Conservation (phyloP, 2,113 vertebrate genomes). For the Bungarus multicinctus region DNA sequence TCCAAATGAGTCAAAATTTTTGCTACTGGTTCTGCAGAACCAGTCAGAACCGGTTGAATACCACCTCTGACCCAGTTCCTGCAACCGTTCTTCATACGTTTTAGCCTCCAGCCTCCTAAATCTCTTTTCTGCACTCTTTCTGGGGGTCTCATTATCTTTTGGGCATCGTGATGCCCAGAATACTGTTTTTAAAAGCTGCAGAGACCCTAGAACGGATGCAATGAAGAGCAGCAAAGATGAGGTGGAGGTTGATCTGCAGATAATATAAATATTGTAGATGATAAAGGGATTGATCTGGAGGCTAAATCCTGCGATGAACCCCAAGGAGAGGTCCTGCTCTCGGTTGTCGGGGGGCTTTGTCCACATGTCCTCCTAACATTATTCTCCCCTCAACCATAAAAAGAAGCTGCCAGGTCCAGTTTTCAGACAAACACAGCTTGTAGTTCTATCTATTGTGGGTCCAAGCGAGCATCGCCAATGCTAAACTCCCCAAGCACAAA, state of each 20-base stretch:
- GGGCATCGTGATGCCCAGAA: not conserved
- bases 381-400: too few species aligned
- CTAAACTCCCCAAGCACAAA: not conserved
- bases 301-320: not conserved
- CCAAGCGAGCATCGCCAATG: not conserved
- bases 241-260: not conserved
- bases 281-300: not conserved
- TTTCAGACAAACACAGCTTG: not conserved
- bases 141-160: not conserved
- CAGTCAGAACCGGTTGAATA: too few species aligned
- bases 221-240: not conserved
- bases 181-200: not conserved
- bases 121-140: not conserved
- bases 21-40: too few species aligned
- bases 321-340: not conserved
- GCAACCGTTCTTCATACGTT: too few species aligned
- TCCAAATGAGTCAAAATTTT: too few species aligned
- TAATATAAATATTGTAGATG: not conserved
- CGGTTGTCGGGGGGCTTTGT: rapidly evolving
- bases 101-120: too few species aligned
- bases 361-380: too few species aligned
- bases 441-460: not conserved
- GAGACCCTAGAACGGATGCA: not conserved
- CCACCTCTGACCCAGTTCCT: too few species aligned
- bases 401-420: not conserved